Conservation (phyloP, 2,113 vertebrate genomes). For the Trematocara zebra region DNA sequence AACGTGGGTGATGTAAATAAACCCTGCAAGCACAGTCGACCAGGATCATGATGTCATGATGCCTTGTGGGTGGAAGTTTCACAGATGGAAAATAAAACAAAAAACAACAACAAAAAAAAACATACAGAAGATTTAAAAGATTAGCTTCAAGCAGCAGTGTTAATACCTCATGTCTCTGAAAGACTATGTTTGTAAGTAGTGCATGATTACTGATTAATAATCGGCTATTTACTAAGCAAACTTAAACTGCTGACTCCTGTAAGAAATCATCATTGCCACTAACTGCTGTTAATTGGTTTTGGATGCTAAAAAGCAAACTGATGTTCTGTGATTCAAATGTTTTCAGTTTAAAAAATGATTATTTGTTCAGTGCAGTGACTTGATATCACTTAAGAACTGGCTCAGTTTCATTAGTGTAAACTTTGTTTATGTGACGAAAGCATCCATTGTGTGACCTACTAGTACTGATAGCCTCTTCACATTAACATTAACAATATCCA, state of each 20-base stretch:
- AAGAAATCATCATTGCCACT: not conserved
- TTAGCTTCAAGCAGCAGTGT: not conserved
- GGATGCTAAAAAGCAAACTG: not conserved
- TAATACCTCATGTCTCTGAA: not conserved
- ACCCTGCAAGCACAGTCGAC: not conserved
- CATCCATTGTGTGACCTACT: not conserved
- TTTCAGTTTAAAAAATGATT: not conserved
- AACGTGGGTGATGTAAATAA: conserved; percentile 1
- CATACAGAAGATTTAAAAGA: not conserved
- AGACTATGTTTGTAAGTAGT: not conserved
- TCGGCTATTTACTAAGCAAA: not conserved
- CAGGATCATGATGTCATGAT: not conserved
- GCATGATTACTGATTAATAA: not conserved
- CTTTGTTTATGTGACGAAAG: not conserved
- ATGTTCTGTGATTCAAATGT: not conserved
- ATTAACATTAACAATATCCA: not conserved
- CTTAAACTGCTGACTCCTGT: not conserved
- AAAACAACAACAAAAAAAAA: not conserved
- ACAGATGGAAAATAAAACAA: not conserved
- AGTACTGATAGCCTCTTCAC: not conserved
- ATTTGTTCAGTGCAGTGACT: not conserved
- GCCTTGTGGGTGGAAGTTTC: not conserved
- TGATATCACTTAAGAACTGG: not conserved
- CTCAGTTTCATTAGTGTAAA: not conserved
- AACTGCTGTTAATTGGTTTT: not conserved